Conservation (phyloP, 2,888 invertebrate species). For the Thumatha senex region DNA sequence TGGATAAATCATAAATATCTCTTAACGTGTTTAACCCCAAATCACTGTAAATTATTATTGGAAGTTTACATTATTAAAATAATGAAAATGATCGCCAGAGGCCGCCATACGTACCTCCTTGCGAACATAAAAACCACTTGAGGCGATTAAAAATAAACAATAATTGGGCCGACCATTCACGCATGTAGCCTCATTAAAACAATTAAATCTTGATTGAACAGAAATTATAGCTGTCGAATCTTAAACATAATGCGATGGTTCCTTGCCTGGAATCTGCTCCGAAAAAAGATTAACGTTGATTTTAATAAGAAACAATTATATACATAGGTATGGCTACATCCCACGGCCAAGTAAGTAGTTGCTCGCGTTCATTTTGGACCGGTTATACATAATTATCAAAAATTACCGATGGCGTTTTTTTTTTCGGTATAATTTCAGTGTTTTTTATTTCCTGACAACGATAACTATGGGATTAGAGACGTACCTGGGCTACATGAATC, state of each 20-base stretch:
- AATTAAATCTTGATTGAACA: conserved; percentile 84
- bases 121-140: conserved; percentile 82
- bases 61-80: conserved; percentile 84
- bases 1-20: conserved; percentile 77
- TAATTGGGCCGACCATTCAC: conserved; percentile 83
- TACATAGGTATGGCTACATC: conserved; percentile 69
- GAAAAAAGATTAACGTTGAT: conserved; percentile 81
- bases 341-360: conserved; percentile 79
- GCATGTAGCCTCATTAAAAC: conserved; percentile 83
- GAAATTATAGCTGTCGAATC: conserved; percentile 84
- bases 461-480: conserved; percentile 37
- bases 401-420: conserved; percentile 76
- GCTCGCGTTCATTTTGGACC: conserved; percentile 67
- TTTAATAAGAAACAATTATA: conserved; percentile 84
- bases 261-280: conserved; percentile 76
- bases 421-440: conserved; percentile 61
- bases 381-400: conserved; percentile 79
- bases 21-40: conserved; percentile 82
- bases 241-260: conserved; percentile 80
- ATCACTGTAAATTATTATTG: conserved; percentile 84
- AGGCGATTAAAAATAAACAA: conserved; percentile 84
- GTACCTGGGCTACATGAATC: conserved; percentile 30
- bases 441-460: conserved; percentile 54
- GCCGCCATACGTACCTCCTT: conserved; percentile 78
- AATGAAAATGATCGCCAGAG: conserved; percentile 81